Base-by-base conservation (phyloP, 1,140 invertebrate species). In the Teleogryllus occipitalis region DNA sequence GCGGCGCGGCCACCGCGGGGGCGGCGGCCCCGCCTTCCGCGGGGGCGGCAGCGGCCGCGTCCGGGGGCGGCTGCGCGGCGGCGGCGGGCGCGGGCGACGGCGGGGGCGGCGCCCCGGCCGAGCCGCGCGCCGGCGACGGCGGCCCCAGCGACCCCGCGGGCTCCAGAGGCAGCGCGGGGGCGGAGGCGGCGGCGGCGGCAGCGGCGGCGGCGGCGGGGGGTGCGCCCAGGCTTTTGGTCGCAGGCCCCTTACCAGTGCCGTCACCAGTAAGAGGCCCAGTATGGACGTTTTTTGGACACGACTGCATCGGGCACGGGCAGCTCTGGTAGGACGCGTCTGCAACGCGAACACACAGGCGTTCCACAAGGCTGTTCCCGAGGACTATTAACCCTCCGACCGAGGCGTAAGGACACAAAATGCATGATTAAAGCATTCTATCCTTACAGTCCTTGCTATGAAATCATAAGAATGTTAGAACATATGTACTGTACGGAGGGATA, bases 201-300 rank as follows among this genome's bases (percentile, higher is more conserved):
- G 83, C 27, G 27, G 27, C 27, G 27, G 27, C 27, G 27, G 1
- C 1, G 27, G 27, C 1, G 27, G 27, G 27, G 1, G 27, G 27
- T 5, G 27, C 27, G 1, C 27, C 27, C n/a, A n/a, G n/a, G 27
- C 1, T 5, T 39, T 39, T 39, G 27, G 27, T 39, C 27, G 27
- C 27, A 39, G 27, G 90, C 89, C 87, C 91, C 90, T 91, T 91
- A 90, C 1, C 27, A 39, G 27, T 39, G 27, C 90, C 90, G 88
- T 89, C 89, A 94, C 94, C 94, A 95, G 94, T 95, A 95, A 94
- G 94, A 93, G 94, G 94, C 91, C 94, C 94, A 95, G 94, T 95
- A 95, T 92, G 93, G 92, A 93, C 94, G 94, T 96, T 96, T 96
- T 96, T 96, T 96, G 94, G 93, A 95, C 93, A 95, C 89, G 93